Conservation (phyloP, 2,113 vertebrate genomes). For the Ictalurus furcatus region DNA sequence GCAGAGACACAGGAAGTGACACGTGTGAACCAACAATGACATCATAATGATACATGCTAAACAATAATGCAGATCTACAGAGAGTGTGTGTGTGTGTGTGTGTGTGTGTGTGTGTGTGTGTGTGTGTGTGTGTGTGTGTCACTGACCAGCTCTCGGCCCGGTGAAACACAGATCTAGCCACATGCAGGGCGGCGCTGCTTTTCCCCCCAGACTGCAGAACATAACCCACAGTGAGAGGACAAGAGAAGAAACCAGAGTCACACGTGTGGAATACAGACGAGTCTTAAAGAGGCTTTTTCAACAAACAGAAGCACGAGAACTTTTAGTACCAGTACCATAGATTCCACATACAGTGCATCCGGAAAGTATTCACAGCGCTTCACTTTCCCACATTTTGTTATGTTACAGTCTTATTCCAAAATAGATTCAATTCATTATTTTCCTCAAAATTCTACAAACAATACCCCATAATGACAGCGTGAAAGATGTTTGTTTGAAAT, state of each 20-base stretch:
- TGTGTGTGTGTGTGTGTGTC: neutral
- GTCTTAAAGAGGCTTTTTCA: neutral
- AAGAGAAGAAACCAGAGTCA: neutral
- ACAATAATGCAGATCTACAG: neutral
- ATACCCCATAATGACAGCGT: too few relatives aligned
- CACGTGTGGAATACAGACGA: neutral
- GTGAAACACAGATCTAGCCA: constrained; percentile 75
- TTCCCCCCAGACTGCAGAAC: constrained; percentile 86
- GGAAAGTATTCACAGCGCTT: too few relatives aligned
- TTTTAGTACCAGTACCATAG: constrained; percentile 61
- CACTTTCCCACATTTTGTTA: too few relatives aligned
- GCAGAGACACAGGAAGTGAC: constrained; percentile 8
- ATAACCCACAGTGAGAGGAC: neutral
- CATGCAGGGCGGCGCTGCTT: constrained; percentile 84
- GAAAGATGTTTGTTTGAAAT: too few relatives aligned
- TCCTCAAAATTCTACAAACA: too few relatives aligned
- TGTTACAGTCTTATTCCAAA: too few relatives aligned
- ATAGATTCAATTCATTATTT: too few relatives aligned
- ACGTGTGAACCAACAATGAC: constrained; percentile 61
- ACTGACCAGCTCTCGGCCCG: constrained; percentile 86
- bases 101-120: neutral
- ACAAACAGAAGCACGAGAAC: too few relatives aligned
- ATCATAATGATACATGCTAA: neutral
- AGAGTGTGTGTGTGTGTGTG: too few relatives aligned
- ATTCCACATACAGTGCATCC: neutral